A percentile compares a stretch with the other conserved stretches of the same genome.
Evolutionary conservation across 1,140 invertebrate species (phyloP).

Genomic region (Armadillidium nasatum): DNA sequence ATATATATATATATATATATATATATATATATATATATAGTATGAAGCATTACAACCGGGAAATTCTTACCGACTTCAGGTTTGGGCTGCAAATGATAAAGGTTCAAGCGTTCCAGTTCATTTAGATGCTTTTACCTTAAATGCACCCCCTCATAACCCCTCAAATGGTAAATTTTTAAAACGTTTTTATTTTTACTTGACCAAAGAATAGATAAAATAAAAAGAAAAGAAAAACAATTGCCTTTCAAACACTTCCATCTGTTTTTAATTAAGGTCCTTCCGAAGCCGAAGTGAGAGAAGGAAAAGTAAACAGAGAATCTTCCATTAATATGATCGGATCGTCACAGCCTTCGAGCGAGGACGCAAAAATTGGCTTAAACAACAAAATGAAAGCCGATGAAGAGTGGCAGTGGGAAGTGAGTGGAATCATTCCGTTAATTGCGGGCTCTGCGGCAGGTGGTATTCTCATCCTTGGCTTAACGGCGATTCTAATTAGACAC

Average conservation of each 20-base stretch:
- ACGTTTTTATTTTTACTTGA: not conserved
- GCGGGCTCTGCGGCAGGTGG: not conserved
- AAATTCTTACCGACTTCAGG: not conserved
- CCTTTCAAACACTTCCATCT: not conserved
- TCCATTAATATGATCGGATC: not conserved
- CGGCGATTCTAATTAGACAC: not conserved
- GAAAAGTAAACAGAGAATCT: not conserved
- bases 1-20: too few relatives aligned
- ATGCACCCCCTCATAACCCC: not conserved
- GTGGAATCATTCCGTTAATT: conserved; percentile 4
- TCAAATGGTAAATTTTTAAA: not conserved
- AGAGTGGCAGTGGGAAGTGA: not conserved
- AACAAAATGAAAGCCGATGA: not conserved
- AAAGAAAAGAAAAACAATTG: too few relatives aligned
- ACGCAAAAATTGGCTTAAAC: not conserved
- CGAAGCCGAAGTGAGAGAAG: not conserved
- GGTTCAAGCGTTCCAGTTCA: not conserved
- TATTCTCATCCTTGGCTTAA: not conserved
- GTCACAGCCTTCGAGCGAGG: not conserved
- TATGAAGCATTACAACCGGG: not conserved
- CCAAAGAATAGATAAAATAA: too few relatives aligned
- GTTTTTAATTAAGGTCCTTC: not conserved
- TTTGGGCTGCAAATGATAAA: not conserved
- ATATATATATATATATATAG: too few relatives aligned
- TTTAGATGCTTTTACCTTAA: not conserved